Evolutionary conservation across 2,797 vertebrate species (phyloP).

Genomic region (Leptatherina wallacei): DNA sequence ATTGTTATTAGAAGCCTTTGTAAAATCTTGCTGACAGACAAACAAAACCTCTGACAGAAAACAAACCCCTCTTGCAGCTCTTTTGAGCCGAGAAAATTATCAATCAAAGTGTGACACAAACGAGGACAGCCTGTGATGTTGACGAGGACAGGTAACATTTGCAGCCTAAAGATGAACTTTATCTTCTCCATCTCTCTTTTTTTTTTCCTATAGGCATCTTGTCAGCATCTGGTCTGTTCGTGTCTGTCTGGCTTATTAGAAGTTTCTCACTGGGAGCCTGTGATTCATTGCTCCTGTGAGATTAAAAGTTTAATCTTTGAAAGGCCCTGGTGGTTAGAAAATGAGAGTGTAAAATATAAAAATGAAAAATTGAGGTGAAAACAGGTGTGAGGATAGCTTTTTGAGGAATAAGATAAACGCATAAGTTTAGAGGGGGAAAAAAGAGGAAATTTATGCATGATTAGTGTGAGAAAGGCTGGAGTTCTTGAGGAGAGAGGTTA

Average conservation of each 20-base stretch:
- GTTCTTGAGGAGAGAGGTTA: conserved; percentile 24
- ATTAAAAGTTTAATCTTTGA: conserved; percentile 40
- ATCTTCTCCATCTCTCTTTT: not conserved
- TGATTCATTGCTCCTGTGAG: conserved; percentile 30
- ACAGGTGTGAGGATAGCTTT: conserved; percentile 15
- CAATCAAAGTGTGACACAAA: not conserved
- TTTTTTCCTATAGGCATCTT: not conserved
- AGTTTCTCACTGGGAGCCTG: conserved; percentile 9
- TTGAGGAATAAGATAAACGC: not conserved
- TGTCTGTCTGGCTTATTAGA: not conserved
- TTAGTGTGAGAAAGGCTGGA: not conserved
- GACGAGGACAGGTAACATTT: not conserved
- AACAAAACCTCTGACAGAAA: too few relatives aligned
- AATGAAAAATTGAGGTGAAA: not conserved
- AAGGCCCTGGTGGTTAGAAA: conserved; percentile 6
- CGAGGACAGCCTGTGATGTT: too few relatives aligned
- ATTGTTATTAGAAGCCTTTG: not conserved
- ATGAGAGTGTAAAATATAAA: not conserved
- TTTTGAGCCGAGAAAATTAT: not conserved
- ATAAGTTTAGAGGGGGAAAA: not conserved
- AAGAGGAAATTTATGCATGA: conserved; percentile 19
- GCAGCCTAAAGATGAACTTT: not conserved
- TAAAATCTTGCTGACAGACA: not conserved
- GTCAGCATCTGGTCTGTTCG: conserved; percentile 18
- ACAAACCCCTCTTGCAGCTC: not conserved